Evolutionary conservation across 2,888 invertebrate species (phyloP).

Genomic region (Agrenia bidenticulata): DNA sequence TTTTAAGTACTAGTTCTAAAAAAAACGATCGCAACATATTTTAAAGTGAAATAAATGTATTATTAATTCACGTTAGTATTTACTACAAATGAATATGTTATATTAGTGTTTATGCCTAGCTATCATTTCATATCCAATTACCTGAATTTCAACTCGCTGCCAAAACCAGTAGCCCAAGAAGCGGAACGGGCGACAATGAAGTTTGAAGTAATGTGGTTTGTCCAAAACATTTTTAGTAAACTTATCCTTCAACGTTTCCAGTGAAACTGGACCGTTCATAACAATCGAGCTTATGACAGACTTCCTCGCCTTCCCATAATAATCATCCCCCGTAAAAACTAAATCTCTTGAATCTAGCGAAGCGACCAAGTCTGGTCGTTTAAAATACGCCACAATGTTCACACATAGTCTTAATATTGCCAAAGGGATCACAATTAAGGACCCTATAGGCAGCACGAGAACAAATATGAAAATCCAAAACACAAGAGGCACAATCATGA

Average conservation of each 20-base stretch:
- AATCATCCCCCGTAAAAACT: constrained; percentile 50
- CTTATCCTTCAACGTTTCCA: constrained; percentile 36
- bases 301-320: constrained; percentile 48
- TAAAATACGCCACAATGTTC: constrained; percentile 38
- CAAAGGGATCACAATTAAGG: constrained; percentile 41
- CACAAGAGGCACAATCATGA: constrained; percentile 50
- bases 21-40: too few species aligned
- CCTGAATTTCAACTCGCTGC: constrained; percentile 45
- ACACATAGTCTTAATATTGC: constrained; percentile 46
- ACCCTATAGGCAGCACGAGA: constrained; percentile 44
- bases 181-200: constrained; percentile 45
- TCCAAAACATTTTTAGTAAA: constrained; percentile 44
- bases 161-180: constrained; percentile 52
- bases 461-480: constrained; percentile 50
- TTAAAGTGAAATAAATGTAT: too few species aligned
- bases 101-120: too few species aligned
- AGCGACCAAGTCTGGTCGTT: constrained; percentile 38
- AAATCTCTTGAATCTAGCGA: constrained; percentile 48
- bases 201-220: constrained; percentile 42
- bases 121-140: constrained; percentile 21
- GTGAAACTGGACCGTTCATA: constrained; percentile 37
- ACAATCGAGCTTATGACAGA: constrained; percentile 48
- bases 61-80: not conserved
- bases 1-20: too few species aligned
- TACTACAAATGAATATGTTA: too few species aligned